phyloP scores from a whole-genome alignment of 2,113 vertebrate species.

The Mus spicilegus region DNA sequence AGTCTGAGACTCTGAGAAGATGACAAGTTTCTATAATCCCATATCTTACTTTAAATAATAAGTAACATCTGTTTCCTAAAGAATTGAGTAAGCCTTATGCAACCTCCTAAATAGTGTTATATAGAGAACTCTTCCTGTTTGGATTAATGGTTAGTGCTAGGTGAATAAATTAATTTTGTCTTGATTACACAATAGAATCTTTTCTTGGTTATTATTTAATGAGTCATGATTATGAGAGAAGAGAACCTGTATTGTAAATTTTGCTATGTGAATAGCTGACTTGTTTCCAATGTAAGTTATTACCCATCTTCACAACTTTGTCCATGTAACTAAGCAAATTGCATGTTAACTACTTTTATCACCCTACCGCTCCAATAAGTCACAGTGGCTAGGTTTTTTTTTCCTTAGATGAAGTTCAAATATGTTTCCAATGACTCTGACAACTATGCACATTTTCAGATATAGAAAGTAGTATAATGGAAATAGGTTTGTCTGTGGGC shows the following conservation, averaged over 20 bases:
- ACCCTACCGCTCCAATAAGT: neutral
- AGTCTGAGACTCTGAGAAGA: neutral
- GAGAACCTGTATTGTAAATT: neutral
- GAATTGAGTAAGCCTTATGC: neutral
- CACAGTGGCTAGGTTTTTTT: neutral
- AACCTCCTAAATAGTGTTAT: neutral
- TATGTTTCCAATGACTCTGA: neutral
- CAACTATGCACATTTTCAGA: neutral
- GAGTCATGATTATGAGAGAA: neutral
- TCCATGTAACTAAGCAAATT: neutral
- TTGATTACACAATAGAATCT: neutral
- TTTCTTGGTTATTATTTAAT: conserved; percentile 26
- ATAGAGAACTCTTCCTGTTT: neutral
- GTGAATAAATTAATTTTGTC: conserved; percentile 11
- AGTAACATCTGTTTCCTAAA: neutral
- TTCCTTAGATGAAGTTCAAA: neutral
- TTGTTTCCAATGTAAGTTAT: neutral
- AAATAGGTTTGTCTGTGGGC: neutral
- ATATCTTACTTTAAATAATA: neutral
- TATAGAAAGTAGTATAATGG: neutral
- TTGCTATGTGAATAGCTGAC: neutral
- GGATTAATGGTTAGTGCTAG: conserved; percentile 1
- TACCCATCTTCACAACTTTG: neutral
- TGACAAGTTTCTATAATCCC: neutral
- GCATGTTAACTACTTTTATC: neutral